These are phyloP conservation scores for Notospermus geniculatus DNA, from an alignment of 1,140 invertebrate species.

Conservation along the genomic window DNA sequence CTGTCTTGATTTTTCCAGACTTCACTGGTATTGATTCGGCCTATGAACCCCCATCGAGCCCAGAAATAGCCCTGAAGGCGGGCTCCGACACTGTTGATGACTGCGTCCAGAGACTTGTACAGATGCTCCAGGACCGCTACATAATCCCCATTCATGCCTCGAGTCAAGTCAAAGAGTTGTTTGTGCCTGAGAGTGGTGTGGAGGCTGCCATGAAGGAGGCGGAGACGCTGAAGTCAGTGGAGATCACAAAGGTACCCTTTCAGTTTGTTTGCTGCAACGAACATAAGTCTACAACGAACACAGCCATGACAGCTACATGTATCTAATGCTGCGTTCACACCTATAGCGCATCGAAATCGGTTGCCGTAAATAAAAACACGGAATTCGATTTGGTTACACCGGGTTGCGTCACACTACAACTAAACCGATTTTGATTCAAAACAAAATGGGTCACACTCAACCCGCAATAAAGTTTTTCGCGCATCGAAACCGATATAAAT, in stretches of 20 bases:
- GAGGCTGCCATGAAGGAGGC: conserved; percentile 70
- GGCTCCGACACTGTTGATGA: conserved; percentile 76
- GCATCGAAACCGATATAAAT: no score
- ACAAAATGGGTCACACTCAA: no score
- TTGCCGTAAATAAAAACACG: no score
- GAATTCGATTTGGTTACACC: no score
- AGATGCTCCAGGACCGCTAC: conserved; percentile 65
- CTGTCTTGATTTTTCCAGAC: conserved; percentile 67
- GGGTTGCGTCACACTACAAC: no score
- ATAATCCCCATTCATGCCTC: conserved; percentile 58
- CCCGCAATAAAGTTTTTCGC: no score
- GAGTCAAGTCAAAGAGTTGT: conserved; percentile 74
- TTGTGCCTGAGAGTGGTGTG: conserved; percentile 70
- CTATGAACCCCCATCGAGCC: conserved; percentile 85
- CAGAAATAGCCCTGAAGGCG: conserved; percentile 85
- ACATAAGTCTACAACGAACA: no score
- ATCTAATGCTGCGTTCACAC: no score
- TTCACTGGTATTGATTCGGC: conserved; percentile 97
- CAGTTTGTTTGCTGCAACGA: no score
- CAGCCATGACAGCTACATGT: no score
- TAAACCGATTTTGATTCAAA: no score
- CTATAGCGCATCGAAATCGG: no score
- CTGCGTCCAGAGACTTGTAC: conserved; percentile 75
- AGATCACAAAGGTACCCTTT: conserved; percentile 63
- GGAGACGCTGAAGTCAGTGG: conserved; percentile 63